Evolutionary conservation across 2,797 vertebrate species (phyloP).

Genomic region (Steatocranus sp.): DNA sequence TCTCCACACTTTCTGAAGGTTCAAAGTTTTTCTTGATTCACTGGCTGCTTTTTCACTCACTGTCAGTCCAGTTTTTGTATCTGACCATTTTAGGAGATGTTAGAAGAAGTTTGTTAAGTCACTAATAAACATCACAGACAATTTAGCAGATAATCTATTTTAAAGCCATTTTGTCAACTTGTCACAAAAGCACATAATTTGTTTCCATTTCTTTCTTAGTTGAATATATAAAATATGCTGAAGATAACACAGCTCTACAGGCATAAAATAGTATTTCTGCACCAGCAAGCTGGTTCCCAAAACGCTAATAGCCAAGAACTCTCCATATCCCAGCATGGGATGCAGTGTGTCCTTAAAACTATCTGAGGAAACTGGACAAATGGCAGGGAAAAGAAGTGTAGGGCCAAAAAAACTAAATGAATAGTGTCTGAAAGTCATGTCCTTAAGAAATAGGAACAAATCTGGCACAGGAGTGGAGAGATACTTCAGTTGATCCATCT

Average conservation of each 20-base stretch:
- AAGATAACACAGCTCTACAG: neutral
- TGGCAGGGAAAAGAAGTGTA: neutral
- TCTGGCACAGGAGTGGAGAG: neutral
- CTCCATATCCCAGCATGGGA: neutral
- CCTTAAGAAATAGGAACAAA: neutral
- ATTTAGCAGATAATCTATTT: neutral
- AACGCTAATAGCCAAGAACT: neutral
- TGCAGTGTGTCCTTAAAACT: neutral
- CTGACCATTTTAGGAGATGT: neutral
- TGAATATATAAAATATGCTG: neutral
- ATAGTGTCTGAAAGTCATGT: neutral
- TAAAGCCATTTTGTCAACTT: neutral
- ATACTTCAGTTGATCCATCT: neutral
- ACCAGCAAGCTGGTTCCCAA: neutral
- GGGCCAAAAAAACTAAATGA: neutral
- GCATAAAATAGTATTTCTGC: neutral
- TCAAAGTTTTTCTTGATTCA: neutral
- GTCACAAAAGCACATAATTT: neutral
- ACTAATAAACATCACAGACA: neutral
- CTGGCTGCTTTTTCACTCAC: neutral
- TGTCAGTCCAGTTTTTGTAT: neutral
- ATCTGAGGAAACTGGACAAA: neutral
- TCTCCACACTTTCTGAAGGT: neutral
- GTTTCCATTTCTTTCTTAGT: neutral
- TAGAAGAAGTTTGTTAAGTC: neutral